Evolutionary conservation across 2,888 invertebrate species (phyloP).

Genomic region (Eucera pruinosa): DNA sequence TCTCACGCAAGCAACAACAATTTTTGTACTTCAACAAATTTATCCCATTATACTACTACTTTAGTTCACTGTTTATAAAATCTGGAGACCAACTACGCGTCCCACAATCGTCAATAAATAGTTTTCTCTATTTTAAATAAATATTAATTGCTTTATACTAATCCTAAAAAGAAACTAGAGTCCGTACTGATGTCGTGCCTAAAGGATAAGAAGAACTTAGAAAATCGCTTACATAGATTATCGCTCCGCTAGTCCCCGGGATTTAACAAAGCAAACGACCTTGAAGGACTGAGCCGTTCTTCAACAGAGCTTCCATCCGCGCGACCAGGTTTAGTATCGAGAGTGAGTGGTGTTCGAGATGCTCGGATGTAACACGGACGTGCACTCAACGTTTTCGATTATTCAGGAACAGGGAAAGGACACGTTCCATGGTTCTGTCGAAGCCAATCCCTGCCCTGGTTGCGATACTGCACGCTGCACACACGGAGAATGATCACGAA

Average conservation of each 20-base stretch:
- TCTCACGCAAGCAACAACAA: too few species aligned
- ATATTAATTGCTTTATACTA: too few species aligned
- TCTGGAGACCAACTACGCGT: too few species aligned
- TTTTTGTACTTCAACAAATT: too few species aligned
- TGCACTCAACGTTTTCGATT: conserved; percentile 73
- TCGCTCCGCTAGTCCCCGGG: neutral
- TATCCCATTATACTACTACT: too few species aligned
- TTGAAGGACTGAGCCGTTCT: conserved; percentile 13
- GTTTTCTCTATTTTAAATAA: too few species aligned
- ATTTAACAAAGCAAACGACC: conserved; percentile 31
- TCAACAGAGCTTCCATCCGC: conserved; percentile 10
- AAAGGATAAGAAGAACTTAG: too few species aligned
- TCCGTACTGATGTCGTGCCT: too few species aligned
- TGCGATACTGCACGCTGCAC: neutral
- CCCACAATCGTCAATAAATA: too few species aligned
- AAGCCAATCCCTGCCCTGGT: conserved; percentile 25
- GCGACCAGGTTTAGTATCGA: conserved; percentile 26
- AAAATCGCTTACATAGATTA: too few species aligned
- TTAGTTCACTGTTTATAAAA: too few species aligned
- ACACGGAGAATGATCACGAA: neutral
- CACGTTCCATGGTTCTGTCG: conserved; percentile 56
- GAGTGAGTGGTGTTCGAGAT: conserved; percentile 34
- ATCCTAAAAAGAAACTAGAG: too few species aligned
- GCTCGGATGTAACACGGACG: conserved; percentile 61
- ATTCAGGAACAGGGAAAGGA: conserved; percentile 68